Base-by-base conservation (phyloP, 2,888 invertebrate species). In the Synanthedon vespiformis region DNA sequence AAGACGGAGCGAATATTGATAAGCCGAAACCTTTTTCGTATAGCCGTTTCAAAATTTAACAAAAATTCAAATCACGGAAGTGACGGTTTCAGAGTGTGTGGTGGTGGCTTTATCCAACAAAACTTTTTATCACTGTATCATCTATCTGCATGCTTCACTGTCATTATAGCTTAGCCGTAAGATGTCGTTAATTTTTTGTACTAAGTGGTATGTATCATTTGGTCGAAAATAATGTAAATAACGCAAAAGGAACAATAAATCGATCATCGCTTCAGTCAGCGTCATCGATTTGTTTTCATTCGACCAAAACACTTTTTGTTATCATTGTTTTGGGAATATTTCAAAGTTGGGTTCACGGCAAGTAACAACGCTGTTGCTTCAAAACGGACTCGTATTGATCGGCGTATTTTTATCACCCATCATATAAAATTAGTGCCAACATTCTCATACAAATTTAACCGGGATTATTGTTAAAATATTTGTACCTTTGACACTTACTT, bases 21-120 rank as follows among this genome's bases (percentile, higher is more conserved):
- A 34, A 56, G 53, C 57, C 67, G 61, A 69, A 75, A 72, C 61
- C 72, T 40, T 72, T 74, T 75, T 68, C 67, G 68, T 68, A 22
- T 70, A 67, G 61, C 64, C 72, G 59, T 79, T 67, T 83, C 85
- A 79, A 87, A 87, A 86, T 86, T 86, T 86, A 86, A 85, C 83
- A 70, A 73, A 65, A 61, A 74, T 74, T 74, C 56, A 71, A 68
- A 74, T 75, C 67, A 78, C 76, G 85, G 85, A 86, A 85, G 85
- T 81, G 64, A 77, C 79, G 86, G 85, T 87, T 80, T 80, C 10
- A 84, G 86, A 87, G 86, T 87, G 86, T 87, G 86, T 87, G 86
- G 86, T 87, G 86, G 84, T 85, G 85, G 85, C 84, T 85, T 83
- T 75, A 78, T 71, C 74, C 69, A 74, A 77, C 66, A 34, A 67